Conservation (phyloP, 2,113 vertebrate genomes). For the Cebidichthys violaceus region DNA sequence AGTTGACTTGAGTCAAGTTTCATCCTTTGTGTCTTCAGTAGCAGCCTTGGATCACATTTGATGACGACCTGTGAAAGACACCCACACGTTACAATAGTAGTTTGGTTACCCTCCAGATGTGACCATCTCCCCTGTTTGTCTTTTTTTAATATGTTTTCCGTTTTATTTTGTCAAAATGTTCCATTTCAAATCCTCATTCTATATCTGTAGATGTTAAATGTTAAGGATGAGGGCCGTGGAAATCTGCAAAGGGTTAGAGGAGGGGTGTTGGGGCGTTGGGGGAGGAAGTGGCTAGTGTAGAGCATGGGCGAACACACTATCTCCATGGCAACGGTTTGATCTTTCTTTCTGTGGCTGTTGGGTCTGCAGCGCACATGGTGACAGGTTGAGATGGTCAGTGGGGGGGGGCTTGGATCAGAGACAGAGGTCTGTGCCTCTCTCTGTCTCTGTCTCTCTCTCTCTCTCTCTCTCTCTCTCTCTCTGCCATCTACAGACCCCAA, state of each 20-base stretch:
- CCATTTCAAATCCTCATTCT: constrained; percentile 33
- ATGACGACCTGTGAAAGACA: constrained; percentile 24
- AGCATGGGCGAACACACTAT: constrained; percentile 81
- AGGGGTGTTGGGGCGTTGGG: constrained; percentile 52
- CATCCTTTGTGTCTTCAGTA: constrained; percentile 49
- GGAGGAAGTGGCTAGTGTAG: constrained; percentile 73
- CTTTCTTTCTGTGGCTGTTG: constrained; percentile 78
- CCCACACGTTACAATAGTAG: constrained; percentile 41
- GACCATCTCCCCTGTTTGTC: constrained; percentile 2
- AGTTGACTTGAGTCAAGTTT: constrained; percentile 37
- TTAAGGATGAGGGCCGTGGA: constrained; percentile 47
- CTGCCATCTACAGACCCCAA: constrained; percentile 77
- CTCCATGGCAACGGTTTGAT: constrained; percentile 84
- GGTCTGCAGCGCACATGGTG: constrained; percentile 74
- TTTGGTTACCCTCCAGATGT: constrained; percentile 38
- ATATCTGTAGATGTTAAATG: constrained; percentile 51
- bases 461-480: constrained; percentile 1
- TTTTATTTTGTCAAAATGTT: constrained; percentile 20
- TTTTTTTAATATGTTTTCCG: constrained; percentile 11
- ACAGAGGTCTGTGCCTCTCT: constrained; percentile 42
- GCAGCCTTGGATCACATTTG: constrained; percentile 25
- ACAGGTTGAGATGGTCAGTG: constrained; percentile 79
- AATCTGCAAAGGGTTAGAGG: constrained; percentile 82
- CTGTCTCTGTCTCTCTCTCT: constrained; percentile 3
- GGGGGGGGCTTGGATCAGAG: constrained; percentile 53